Conservation (phyloP, 2,888 invertebrate genomes). For the Xestia ashworthii region DNA sequence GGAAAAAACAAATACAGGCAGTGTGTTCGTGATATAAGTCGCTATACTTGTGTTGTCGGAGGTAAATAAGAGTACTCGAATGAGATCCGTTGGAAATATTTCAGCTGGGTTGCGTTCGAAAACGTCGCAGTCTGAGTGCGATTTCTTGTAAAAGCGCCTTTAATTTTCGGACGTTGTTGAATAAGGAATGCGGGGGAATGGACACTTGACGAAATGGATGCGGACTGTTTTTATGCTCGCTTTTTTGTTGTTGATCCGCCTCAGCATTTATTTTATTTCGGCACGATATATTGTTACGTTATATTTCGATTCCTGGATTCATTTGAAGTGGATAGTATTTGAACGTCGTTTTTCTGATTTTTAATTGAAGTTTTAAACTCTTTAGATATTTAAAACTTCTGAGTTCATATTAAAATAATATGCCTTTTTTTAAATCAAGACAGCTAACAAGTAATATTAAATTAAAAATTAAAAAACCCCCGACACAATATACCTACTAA, state of each 20-base stretch:
- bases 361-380: not conserved
- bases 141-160: conserved; percentile 87
- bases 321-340: not conserved
- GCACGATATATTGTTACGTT: not conserved
- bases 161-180: conserved; percentile 87
- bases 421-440: not conserved
- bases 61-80: conserved; percentile 87
- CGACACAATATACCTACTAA: no score
- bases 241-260: conserved; percentile 65
- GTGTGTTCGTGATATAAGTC: conserved; percentile 71
- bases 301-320: conserved; percentile 6
- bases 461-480: no score
- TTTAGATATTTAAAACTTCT: not conserved
- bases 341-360: not conserved
- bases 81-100: conserved; percentile 82
- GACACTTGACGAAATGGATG: conserved; percentile 73
- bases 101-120: conserved; percentile 75
- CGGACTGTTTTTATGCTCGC: conserved; percentile 53
- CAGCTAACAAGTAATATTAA: no score
- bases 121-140: conserved; percentile 84
- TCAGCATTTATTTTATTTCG: conserved; percentile 47
- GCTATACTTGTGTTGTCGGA: conserved; percentile 67
- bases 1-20: conserved; percentile 88
- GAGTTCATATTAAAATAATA: not conserved
- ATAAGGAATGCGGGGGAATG: conserved; percentile 85